Conservation (phyloP, 2,888 invertebrate species). For the Sericinus montela region DNA sequence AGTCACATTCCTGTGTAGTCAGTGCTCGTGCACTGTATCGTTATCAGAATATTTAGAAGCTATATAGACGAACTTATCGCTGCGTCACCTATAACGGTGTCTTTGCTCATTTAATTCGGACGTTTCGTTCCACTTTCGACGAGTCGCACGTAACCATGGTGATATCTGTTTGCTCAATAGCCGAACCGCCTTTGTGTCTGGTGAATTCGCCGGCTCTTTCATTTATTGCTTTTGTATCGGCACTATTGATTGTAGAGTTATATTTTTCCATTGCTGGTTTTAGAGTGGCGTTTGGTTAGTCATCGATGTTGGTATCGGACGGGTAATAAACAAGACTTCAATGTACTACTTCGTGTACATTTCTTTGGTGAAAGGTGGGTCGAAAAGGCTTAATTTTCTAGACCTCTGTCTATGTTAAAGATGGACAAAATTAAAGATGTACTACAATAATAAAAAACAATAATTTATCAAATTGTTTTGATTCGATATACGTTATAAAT, state of each 20-base stretch:
- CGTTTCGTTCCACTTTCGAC: constrained; percentile 64
- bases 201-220: constrained; percentile 8
- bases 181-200: constrained; percentile 26
- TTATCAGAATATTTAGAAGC: constrained; percentile 20
- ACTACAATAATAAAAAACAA: no score
- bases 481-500: no score
- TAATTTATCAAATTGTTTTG: no score
- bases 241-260: not conserved
- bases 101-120: constrained; percentile 45
- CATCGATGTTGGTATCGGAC: not conserved
- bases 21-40: not conserved
- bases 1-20: not conserved
- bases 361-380: no score
- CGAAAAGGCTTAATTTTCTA: no score
- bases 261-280: not conserved
- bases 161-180: constrained; percentile 49
- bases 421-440: no score
- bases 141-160: constrained; percentile 56
- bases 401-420: no score
- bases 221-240: not conserved
- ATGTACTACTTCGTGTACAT: no score
- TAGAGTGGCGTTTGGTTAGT: not conserved
- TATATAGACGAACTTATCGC: constrained; percentile 36
- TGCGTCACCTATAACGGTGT: constrained; percentile 27
- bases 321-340: no score